phyloP scores from a whole-genome alignment of 1,140 invertebrate species.

The Ptiloglossa arizonensis region DNA sequence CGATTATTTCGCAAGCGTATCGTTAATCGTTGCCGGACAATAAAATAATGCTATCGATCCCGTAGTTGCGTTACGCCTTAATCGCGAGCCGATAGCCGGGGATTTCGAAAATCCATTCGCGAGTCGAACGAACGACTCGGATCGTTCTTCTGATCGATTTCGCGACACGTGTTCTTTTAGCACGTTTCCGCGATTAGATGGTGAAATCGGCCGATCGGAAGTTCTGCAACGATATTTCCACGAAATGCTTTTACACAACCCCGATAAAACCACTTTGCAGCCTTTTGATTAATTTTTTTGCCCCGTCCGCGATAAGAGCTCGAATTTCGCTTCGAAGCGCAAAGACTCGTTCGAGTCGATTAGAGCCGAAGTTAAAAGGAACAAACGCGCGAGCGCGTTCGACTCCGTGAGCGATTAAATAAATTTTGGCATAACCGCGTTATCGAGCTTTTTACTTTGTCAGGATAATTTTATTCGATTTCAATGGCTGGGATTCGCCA shows the following conservation, averaged over 20 bases:
- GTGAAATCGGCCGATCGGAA: not conserved
- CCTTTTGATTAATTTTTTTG: not conserved
- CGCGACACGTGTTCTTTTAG: not conserved
- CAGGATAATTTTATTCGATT: conserved; percentile 22
- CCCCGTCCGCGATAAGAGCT: not conserved
- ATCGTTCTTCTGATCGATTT: not conserved
- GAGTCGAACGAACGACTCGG: not conserved
- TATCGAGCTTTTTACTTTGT: not conserved
- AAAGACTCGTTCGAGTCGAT: not conserved
- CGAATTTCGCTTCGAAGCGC: not conserved
- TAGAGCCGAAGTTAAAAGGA: not conserved
- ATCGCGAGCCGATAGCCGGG: not conserved
- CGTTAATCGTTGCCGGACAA: not conserved
- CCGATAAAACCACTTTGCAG: not conserved
- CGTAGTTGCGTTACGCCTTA: not conserved
- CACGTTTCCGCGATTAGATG: not conserved
- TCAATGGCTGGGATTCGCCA: not conserved
- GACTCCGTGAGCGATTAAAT: conserved; percentile 2
- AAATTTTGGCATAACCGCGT: not conserved
- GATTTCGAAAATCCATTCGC: not conserved
- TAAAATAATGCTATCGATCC: not conserved
- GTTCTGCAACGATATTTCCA: not conserved
- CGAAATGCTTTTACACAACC: not conserved
- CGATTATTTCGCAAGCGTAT: not conserved
- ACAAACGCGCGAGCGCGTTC: not conserved